Base-by-base conservation (phyloP, 2,113 vertebrate species). In the Macquaria australasica region DNA sequence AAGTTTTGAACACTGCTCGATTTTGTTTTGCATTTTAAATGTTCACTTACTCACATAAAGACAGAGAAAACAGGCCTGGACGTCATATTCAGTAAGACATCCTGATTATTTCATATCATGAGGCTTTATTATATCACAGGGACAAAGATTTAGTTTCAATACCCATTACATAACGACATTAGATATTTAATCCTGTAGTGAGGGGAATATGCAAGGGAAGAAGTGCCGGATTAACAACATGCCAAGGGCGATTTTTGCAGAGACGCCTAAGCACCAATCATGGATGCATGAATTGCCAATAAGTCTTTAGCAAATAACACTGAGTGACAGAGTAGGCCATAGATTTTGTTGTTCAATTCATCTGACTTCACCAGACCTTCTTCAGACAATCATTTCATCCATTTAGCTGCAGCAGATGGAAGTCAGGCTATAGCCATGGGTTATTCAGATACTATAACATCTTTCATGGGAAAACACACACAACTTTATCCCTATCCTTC, bases 111-210 rank as follows among this genome's bases (percentile, higher is more conserved):
- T 64, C 11, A 20, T 56, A 43, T 75, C 37, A 31, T 39, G n/a
- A 78, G 74, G 23, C 34, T 88, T 73, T 82, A 77, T 82, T 89
- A 69, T 82, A 79, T 81, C 62, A 81, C 55, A 50, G 77, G 53
- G 71, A 82, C 73, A 83, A 81, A 73, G 81, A 79, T 82, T 87
- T 51, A 56, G 50, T 77, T 85, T 78, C 56, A 74, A 64, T 76
- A 81, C 68, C 1, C 10, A 28, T 91, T 91, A 59, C 41, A 68
- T 88, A 92, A 91, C 34, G 51, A 71, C 5, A 74, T 87, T 86
- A 73, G 72, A 87, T 73, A 86, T 83, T 55, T 86, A 90, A 88
- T 87, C 84, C 62, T 66, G 41, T 20, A 16, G n/a, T 18, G 8
- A 58, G 41, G 15, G 25, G 63, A 90, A 85, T 87, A 84, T 79